Base-by-base conservation (phyloP, 2,888 invertebrate species). In the Dasysyrphus tricinctus region DNA sequence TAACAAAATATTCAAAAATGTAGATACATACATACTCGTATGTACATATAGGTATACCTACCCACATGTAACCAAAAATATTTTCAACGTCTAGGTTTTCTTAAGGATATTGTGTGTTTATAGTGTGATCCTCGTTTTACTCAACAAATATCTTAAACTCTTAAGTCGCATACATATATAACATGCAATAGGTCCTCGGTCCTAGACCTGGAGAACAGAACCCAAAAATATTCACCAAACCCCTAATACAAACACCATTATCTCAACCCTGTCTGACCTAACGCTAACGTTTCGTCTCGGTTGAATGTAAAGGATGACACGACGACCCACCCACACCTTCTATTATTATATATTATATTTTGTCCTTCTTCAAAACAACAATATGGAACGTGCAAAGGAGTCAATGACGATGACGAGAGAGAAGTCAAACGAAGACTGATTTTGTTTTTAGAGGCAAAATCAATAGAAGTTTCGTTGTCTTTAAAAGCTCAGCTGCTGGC, bases 181-280 rank as follows among this genome's bases (percentile, higher is more conserved):
- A 14, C 39, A 29, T 59, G 49, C 65, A 77, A 78, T 67, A 67
- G 63, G 44, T 57, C 69, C 29, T 67, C 61, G 63, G 44, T 57
- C 69, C 29, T 57, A 79, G 83, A 74, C 74, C 59, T 67, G 24
- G 42, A 24, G 24, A 42, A 70, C 19, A 78, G 32, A 19, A 14
- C 63, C 12, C 47, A 29, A 59, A 54, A 19, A 34, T 14, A 49
- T n/a, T n/a, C 39, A 34, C 70, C 51, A 57, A 80, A 49, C 72
- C 75, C 72, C 49, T 59, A 76, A 76, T 59, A 54, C 84, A 84
- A 84, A 84, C 63, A 84, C 70, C 72, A 84, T 84, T 84, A 84
- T 83, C 74, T 75, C 74, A 75, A 42, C 72, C 70, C 57, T 84
- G 84, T 80, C 80, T 84, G 80, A 84, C 80, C 80, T 12, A 72